Conservation (phyloP, 2,888 invertebrate species). For the Brassicogethes aeneus region DNA sequence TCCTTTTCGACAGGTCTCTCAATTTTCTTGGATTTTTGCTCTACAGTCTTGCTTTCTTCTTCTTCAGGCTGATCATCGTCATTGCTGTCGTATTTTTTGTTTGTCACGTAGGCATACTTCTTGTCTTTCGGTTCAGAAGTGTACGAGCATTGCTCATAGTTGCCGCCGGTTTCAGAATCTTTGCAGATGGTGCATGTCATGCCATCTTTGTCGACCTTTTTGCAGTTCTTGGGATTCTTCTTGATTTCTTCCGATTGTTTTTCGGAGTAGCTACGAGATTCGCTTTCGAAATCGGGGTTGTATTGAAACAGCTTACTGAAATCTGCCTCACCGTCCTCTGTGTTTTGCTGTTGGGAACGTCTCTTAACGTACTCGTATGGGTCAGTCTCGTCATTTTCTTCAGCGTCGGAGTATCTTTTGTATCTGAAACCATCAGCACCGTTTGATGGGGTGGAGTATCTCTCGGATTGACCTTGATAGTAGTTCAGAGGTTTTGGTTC, state of each 20-base stretch:
- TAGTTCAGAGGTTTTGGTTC: conserved; percentile 41
- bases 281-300: conserved; percentile 45
- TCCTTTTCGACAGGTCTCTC: conserved; percentile 3
- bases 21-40: conserved; percentile 8
- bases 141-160: conserved; percentile 73
- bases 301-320: conserved; percentile 41
- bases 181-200: conserved; percentile 67
- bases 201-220: conserved; percentile 53
- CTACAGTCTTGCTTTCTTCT: conserved; percentile 30
- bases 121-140: conserved; percentile 64
- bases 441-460: conserved; percentile 29
- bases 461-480: conserved; percentile 33
- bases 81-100: conserved; percentile 53
- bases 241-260: conserved; percentile 50
- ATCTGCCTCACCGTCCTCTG: conserved; percentile 44
- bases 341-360: conserved; percentile 35
- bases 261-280: conserved; percentile 53
- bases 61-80: conserved; percentile 47
- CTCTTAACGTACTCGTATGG: conserved; percentile 48
- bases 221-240: conserved; percentile 55
- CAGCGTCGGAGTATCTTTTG: conserved; percentile 34
- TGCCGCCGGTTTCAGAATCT: conserved; percentile 64
- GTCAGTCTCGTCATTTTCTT: conserved; percentile 35
- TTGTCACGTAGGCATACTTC: conserved; percentile 57
- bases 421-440: conserved; percentile 33